These are phyloP conservation scores for Orbicella faveolata DNA, from an alignment of 64 coral and sea anemone species.

Conservation along the genomic window DNA sequence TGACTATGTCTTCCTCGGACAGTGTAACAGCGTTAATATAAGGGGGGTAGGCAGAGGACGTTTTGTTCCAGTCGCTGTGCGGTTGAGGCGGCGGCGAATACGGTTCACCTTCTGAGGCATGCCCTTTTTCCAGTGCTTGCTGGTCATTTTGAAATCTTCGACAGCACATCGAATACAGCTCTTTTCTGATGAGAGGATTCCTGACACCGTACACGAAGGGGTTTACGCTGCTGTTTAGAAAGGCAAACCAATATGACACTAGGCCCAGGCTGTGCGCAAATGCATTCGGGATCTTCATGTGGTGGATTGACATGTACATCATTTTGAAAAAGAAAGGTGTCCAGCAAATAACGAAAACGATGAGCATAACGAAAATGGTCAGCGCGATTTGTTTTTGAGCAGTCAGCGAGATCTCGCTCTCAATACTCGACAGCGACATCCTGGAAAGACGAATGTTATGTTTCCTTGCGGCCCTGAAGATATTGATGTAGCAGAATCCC, in stretches of 20 bases:
- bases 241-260: conserved; percentile 71
- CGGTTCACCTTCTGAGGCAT: not conserved
- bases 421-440: conserved; percentile 19
- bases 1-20: not conserved
- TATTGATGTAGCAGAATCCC: conserved; percentile 78
- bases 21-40: not conserved
- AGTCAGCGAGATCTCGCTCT: not conserved
- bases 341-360: conserved; percentile 75
- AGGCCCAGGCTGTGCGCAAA: conserved; percentile 31
- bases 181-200: conserved; percentile 47
- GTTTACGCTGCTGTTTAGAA: conserved; percentile 71
- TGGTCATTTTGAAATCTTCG: not conserved
- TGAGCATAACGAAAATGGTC: conserved; percentile 76
- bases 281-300: not conserved
- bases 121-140: not conserved
- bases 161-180: not conserved
- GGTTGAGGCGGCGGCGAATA: not conserved
- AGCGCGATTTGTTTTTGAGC: conserved; percentile 61
- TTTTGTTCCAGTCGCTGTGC: not conserved
- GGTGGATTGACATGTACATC: conserved; percentile 37
- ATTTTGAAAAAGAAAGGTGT: conserved; percentile 74
- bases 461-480: conserved; percentile 51
- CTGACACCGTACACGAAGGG: conserved; percentile 79
- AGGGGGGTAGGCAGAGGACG: not conserved
- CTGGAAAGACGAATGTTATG: conserved; percentile 53